Conservation (phyloP, 1,140 invertebrate species). For the Dinoponera quadriceps region DNA sequence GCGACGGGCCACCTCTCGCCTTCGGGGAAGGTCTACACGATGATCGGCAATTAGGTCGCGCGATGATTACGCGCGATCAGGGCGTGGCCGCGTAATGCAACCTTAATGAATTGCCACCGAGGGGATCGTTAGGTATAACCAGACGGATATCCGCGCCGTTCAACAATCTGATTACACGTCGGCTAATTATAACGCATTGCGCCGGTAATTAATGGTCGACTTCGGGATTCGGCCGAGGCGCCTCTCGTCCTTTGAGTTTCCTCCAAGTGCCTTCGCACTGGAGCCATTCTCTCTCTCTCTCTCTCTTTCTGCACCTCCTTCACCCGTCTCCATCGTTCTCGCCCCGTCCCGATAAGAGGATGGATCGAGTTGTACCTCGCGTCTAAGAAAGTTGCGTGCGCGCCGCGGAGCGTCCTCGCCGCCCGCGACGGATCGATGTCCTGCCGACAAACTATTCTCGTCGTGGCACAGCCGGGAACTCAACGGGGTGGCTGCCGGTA, state of each 20-base stretch:
- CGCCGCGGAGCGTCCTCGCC: constrained; percentile 23
- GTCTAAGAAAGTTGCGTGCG: constrained; percentile 54
- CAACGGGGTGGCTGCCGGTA: constrained; percentile 20
- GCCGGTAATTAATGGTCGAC: constrained; percentile 80
- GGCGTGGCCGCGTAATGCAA: constrained; percentile 59
- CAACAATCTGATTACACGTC: constrained; percentile 79
- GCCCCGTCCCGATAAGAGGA: constrained; percentile 19
- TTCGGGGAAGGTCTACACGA: background rate
- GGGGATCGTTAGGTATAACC: constrained; percentile 81
- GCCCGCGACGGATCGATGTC: constrained; percentile 47
- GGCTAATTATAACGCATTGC: constrained; percentile 83
- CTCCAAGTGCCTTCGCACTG: constrained; percentile 9
- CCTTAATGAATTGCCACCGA: constrained; percentile 83
- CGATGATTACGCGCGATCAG: constrained; percentile 45
- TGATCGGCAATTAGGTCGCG: constrained; percentile 50
- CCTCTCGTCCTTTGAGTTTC: constrained; percentile 25
- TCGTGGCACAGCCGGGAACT: constrained; percentile 26
- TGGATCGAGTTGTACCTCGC: constrained; percentile 49
- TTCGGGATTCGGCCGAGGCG: constrained; percentile 61
- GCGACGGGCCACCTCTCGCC: background rate
- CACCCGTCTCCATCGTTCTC: background rate
- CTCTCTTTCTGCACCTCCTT: too few species aligned
- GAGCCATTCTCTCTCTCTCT: background rate
- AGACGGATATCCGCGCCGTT: constrained; percentile 79
- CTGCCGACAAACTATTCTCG: constrained; percentile 47